Evolutionary conservation across 2,113 vertebrate genomes (phyloP).

Genomic region (Columbina picui): DNA sequence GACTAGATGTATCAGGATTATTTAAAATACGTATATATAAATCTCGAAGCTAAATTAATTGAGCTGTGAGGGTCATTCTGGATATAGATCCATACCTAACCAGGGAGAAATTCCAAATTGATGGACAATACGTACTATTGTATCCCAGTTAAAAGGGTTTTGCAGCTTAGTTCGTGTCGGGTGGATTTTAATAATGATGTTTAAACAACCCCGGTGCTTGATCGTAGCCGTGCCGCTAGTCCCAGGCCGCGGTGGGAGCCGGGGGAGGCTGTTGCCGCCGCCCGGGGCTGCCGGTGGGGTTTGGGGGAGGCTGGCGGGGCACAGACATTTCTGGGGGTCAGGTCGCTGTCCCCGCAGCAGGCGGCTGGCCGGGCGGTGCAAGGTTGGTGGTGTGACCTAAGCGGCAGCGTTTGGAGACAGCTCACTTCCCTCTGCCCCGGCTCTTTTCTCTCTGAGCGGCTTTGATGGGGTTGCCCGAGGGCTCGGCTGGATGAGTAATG

Average conservation of each 20-base stretch:
- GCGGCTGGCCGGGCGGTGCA: background rate
- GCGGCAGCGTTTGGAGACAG: background rate
- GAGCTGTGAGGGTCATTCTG: background rate
- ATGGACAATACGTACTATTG: accelerated
- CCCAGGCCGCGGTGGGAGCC: background rate
- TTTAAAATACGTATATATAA: background rate
- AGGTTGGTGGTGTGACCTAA: background rate
- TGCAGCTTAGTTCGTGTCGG: background rate
- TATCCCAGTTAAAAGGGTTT: background rate
- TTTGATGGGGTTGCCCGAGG: slow-evolving; percentile 51
- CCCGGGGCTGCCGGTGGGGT: background rate
- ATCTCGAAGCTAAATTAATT: background rate
- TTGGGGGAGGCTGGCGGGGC: background rate
- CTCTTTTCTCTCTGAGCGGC: background rate
- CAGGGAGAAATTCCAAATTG: background rate
- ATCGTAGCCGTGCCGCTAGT: background rate
- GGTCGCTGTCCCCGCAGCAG: background rate
- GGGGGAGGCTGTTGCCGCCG: background rate
- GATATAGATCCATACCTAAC: background rate
- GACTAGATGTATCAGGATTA: background rate
- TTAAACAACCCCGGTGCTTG: background rate
- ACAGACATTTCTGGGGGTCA: background rate
- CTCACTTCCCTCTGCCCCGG: background rate
- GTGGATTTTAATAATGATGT: background rate
- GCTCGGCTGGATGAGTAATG: slow-evolving; percentile 30